Conservation (phyloP, 2,113 vertebrate genomes). For the Dryoscopus gambensis region DNA sequence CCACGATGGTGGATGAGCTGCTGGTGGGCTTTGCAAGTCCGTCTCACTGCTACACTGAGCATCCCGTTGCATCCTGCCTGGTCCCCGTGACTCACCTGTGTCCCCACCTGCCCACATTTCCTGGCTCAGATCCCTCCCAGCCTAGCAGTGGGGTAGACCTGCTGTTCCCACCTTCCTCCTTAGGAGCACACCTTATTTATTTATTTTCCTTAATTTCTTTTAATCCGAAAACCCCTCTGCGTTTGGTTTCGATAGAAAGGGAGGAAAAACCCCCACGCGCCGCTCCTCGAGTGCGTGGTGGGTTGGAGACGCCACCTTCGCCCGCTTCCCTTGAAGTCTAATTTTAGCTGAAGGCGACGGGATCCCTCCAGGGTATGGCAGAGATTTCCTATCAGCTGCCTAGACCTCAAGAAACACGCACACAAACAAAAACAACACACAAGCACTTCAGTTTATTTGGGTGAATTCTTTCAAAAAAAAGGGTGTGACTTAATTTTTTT, state of each 20-base stretch:
- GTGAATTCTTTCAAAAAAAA: constrained; percentile 7
- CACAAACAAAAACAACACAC: background rate
- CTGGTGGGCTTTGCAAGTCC: background rate
- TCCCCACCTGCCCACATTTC: background rate
- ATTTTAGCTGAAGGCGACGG: constrained; percentile 6
- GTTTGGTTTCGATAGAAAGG: background rate
- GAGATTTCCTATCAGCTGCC: constrained; percentile 11
- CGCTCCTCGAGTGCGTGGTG: background rate
- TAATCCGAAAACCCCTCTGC: background rate
- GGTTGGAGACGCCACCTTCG: background rate
- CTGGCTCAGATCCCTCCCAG: rapidly evolving
- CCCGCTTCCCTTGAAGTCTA: constrained; percentile 11
- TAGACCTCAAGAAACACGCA: background rate
- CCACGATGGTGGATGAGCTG: rapidly evolving
- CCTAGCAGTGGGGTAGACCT: rapidly evolving
- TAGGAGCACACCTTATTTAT: background rate
- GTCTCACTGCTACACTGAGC: rapidly evolving
- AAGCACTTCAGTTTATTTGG: constrained; percentile 3
- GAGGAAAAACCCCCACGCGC: rapidly evolving
- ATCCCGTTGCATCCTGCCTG: rapidly evolving
- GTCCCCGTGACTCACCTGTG: rapidly evolving
- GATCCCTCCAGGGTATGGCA: background rate
- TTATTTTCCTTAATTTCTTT: background rate
- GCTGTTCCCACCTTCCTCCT: background rate
- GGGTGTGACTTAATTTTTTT: constrained; percentile 22